phyloP scores from a whole-genome alignment of 2,888 invertebrate species.

The Lycophotia porphyrea region DNA sequence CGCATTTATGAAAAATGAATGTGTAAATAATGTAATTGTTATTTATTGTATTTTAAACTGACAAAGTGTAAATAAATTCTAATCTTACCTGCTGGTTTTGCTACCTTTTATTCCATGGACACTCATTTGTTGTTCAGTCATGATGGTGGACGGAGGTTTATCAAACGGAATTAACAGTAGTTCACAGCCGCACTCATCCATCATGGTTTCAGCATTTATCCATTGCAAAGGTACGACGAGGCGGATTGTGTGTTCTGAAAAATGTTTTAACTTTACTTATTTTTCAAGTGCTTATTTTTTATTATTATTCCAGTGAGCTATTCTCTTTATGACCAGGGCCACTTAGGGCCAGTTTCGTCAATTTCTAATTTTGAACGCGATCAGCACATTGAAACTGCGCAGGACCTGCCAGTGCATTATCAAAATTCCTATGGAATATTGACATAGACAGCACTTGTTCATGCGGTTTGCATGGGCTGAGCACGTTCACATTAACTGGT shows the following conservation, averaged over 20 bases:
- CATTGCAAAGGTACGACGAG: constrained; percentile 82
- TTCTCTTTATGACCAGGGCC: not conserved
- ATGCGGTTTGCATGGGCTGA: not conserved
- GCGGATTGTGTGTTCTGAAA: constrained; percentile 74
- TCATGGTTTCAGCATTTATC: constrained; percentile 75
- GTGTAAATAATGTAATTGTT: not conserved
- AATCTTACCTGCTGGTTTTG: constrained; percentile 16
- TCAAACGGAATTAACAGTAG: constrained; percentile 73
- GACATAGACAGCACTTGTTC: not conserved
- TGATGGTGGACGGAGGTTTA: constrained; percentile 59
- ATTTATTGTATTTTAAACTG: not conserved
- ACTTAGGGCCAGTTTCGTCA: not conserved
- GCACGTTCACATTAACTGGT: not conserved
- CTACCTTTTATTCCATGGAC: constrained; percentile 36
- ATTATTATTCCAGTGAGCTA: not conserved
- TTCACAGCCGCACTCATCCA: constrained; percentile 76
- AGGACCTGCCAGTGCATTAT: not conserved
- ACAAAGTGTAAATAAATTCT: not conserved
- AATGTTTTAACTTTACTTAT: not conserved
- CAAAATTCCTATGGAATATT: not conserved
- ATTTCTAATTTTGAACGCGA: not conserved
- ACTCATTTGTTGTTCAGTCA: not conserved
- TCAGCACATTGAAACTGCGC: not conserved
- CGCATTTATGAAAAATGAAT: not conserved
- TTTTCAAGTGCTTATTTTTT: not conserved